Evolutionary conservation across 2,888 invertebrate species (phyloP), one percentile per base, ranked within the genome.

Genomic region (Chaitophorus viminalis): DNA sequence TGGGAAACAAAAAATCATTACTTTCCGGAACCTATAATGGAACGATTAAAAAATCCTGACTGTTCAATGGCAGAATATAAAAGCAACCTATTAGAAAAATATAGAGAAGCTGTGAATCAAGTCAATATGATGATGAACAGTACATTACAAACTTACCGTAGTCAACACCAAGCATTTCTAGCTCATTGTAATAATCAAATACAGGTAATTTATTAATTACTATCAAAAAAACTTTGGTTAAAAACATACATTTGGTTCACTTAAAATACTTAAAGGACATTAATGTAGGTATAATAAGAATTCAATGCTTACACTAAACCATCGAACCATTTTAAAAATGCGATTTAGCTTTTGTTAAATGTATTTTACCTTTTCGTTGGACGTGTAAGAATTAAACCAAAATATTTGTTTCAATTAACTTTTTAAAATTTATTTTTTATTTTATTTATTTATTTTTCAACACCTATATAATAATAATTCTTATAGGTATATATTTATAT

Each of bases 1-100:
- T 99, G 99, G 99, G 98, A 99, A 92, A 97, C 97, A 90, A 98
- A 99, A 93, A 95, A 95, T 89, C 95, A 97, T 93, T 97, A 97
- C 92, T 95, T 97, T 91, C 95, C 95, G 91, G 93, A 94, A 25
- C 93, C 94, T 18, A 96, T 96, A 90, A 95, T 97, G 90, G 95
- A 96, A 89, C 96, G 96, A 92, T 93, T 99, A 92, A 95, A 96
- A 91, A 95, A 96, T 90, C 98, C 98, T 1, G 94, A 95, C 89
- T 94, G 94, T 88, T 96, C 97, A n/a, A 95, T 97, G 93, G 95
- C 96, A 90, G 95, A 96, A 91, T 97, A 97, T 91, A 96, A 98
- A 93, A 95, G 96, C 89, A 95, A 95, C 91, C 92, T 98, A 90
- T 94, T 97, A 90, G 94, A 95, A 33, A 95, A 95, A 90, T 95